Evolutionary conservation across 2,113 vertebrate genomes (phyloP), one percentile per base, ranked within the genome.

Genomic region (Pimephales promelas): DNA sequence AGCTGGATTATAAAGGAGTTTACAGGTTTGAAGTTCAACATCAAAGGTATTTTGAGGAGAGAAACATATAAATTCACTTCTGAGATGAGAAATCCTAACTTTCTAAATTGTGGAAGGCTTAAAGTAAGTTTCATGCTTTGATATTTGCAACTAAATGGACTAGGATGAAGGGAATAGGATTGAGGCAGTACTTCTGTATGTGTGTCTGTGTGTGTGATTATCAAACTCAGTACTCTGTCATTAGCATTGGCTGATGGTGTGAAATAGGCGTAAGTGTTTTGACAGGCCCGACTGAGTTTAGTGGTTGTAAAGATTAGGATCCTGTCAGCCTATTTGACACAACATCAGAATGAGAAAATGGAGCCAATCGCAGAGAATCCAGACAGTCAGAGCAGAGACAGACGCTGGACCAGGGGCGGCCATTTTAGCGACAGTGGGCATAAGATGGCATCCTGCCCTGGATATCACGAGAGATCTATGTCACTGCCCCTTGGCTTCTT

Each of bases 101-200:
- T 90, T 89, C 89, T 89, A 90, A 90, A 92, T 94, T 92, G 14
- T 62, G 56, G 57, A 90, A 91, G 90, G 86, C 82, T 81, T 75
- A 24, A 31, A 16, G 22, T 28, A 66, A 20, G 59, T 76, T 68
- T 49, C 43, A 26, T 64, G 49, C 75, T 34, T 43, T 28, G 34
- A 70, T 49, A 22, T 28, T 79, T 68, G 43, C 66, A 54, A 18
- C 43, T 83, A 34, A 66, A 66, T 66, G 9, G 70, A 49, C 54
- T 8, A 59, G 76, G 54, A 71, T 45, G 40, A 72, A 57, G 75
- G 0, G 22, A 57, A n/a, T 16, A n/a, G 14, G 52, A 13, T 16
- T 78, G 54, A 68, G 49, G 31, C 31, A 57, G 52, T 43, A 0
- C n/a, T 26, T 43, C 43, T 64, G 83, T 45, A 47, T 54, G 45